phyloP scores from a whole-genome alignment of 2,888 invertebrate genomes.

The Proisotoma minuta region DNA sequence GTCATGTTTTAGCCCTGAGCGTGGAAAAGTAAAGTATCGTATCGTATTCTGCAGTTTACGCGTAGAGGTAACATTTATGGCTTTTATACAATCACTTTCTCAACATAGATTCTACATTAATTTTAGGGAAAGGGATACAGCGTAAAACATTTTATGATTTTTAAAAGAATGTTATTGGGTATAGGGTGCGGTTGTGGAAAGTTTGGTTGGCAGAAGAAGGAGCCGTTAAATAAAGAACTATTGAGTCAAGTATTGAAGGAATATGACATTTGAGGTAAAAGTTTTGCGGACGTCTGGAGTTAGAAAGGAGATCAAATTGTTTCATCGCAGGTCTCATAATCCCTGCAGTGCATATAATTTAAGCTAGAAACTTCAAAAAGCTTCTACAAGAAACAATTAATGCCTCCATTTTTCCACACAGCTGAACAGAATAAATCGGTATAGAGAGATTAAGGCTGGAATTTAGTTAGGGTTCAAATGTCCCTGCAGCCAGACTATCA shows the following conservation, averaged over 20 bases:
- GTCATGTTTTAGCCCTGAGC: no score
- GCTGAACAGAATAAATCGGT: constrained; percentile 48
- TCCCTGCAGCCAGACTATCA: constrained; percentile 40
- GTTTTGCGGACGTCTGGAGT: constrained; percentile 14
- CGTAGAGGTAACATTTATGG: no score
- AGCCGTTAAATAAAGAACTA: background rate
- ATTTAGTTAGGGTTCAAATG: constrained; percentile 33
- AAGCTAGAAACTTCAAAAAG: constrained; percentile 44
- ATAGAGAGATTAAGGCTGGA: constrained; percentile 17
- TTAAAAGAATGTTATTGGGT: no score
- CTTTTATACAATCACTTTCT: no score
- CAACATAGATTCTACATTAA: no score
- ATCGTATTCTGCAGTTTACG: no score
- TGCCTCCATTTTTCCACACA: constrained; percentile 48
- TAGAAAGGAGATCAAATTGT: constrained; percentile 46
- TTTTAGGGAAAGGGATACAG: no score
- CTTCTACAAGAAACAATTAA: constrained; percentile 48
- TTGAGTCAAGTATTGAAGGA: constrained; percentile 7
- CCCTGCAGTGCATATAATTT: constrained; percentile 48
- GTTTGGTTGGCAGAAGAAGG: no score
- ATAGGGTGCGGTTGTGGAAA: no score
- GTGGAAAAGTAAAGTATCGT: no score
- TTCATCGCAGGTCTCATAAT: constrained; percentile 47
- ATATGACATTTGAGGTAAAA: constrained; percentile 36
- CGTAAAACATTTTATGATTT: no score